Base-by-base conservation (phyloP, 2,113 vertebrate genomes). In the Columba janthina region DNA sequence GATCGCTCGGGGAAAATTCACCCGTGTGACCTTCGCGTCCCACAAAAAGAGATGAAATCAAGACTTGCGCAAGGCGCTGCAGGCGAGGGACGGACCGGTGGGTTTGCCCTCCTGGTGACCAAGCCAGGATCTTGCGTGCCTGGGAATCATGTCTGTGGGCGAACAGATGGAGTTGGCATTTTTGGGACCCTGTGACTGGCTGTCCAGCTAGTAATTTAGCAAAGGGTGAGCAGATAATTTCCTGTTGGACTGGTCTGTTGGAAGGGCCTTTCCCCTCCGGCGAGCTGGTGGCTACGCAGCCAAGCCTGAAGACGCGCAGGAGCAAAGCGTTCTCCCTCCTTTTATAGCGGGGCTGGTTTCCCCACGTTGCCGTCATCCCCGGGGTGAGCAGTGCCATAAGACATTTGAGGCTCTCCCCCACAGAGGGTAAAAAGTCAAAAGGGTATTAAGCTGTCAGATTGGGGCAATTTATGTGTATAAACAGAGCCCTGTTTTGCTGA, bases 381-480 rank as follows among this genome's bases (percentile, higher is more conserved):
- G 32, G 88, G 92, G 71, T 32, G 77, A 96, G 80, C 88, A 51
- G 60, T 3, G 91, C 91, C 20, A 5, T 29, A 46, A 94, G 94
- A 97, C 84, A 94, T 96, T 94, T 80, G 93, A 94, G 79, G 86
- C 90, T 96, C 75, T 97, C 93, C 88, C 92, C 89, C 2, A 2
- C 94, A 95, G 92, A 97, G 97, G 96, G 97, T 92, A 95, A 96
- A 97, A 95, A 97, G 96, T 97, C 97, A 96, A 88, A 95, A 96
- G 90, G 75, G 96, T 96, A 97, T 97, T 97, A 97, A 97, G 61
- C 97, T 97, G 97, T 97, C 97, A 97, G 93, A 93, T 86, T 84
- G 92, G 85, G 94, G 90, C 96, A 96, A 97, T 97, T 95, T 97
- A 97, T 96, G 94, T 90, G 83, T 94, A 97, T 96, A 96, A 96